Percentiles rank a stretch among this genome's conserved stretches.
These are phyloP conservation scores for Mycteria americana DNA, from an alignment of 2,797 vertebrate species.

Conservation along the genomic window DNA sequence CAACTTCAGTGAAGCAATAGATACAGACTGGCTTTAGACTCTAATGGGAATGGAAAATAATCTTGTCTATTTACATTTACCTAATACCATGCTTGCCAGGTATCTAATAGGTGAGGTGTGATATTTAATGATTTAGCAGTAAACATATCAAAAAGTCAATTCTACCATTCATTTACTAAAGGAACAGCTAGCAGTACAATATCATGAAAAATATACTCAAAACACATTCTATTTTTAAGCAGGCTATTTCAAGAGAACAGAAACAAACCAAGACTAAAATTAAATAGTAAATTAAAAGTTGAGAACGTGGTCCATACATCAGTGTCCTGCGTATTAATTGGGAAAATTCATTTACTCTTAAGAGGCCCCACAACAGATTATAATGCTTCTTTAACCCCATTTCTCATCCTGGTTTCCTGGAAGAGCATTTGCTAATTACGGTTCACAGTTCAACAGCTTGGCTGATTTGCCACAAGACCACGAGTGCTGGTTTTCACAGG, in stretches of 20 bases:
- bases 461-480: not conserved
- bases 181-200: not conserved
- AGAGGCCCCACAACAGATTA: not conserved
- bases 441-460: not conserved
- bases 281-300: conserved; percentile 17
- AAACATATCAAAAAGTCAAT: not conserved
- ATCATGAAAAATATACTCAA: not conserved
- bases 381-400: not conserved
- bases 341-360: not conserved
- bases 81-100: not conserved
- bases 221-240: not conserved
- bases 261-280: conserved; percentile 1
- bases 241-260: not conserved
- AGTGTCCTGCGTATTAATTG: not conserved
- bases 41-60: not conserved
- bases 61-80: not conserved
- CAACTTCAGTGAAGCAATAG: not conserved
- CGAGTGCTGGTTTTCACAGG: not conserved
- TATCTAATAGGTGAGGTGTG: not conserved
- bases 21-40: not conserved
- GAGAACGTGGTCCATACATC: not conserved
- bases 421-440: not conserved
- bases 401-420: not conserved
- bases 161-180: not conserved
- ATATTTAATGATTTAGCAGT: not conserved